phyloP scores from a whole-genome alignment of 2,888 invertebrate species.

The Agelastica alni region DNA sequence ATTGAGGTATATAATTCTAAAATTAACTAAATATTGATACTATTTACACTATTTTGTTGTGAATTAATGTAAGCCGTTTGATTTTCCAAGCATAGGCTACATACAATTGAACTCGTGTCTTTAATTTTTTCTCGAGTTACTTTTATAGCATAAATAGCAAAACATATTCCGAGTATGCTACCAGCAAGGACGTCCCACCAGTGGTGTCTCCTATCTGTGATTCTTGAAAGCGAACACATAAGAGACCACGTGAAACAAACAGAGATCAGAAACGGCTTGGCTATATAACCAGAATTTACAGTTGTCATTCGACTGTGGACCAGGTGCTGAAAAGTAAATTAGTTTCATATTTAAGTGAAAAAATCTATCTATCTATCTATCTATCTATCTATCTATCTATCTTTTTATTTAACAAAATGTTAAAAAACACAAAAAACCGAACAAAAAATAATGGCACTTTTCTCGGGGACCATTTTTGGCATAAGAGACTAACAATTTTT shows the following conservation, averaged over 20 bases:
- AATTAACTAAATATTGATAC: too few species aligned
- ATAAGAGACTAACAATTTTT: too few species aligned
- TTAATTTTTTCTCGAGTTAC: constrained; percentile 5
- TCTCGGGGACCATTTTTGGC: too few species aligned
- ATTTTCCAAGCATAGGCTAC: neutral
- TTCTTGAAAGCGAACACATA: constrained; percentile 68
- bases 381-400: too few species aligned
- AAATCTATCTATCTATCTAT: too few species aligned
- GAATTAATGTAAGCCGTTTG: neutral
- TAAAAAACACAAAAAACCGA: too few species aligned
- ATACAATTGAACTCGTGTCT: neutral
- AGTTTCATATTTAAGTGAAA: too few species aligned
- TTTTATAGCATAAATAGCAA: neutral
- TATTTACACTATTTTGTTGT: neutral
- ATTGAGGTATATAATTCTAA: too few species aligned
- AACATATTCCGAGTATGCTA: constrained; percentile 30
- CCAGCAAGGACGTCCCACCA: constrained; percentile 81
- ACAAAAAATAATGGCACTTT: too few species aligned
- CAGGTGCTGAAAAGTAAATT: constrained; percentile 71
- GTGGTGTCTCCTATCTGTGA: constrained; percentile 76
- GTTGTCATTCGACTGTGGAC: constrained; percentile 61
- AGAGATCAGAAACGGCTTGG: constrained; percentile 67
- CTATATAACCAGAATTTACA: constrained; percentile 57
- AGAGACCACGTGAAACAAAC: constrained; percentile 66
- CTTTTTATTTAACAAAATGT: too few species aligned